A percentile compares a stretch with the other conserved stretches of the same genome.
These are phyloP conservation scores for Corydoras sp. DNA, from an alignment of 2,113 vertebrate genomes.

Conservation along the genomic window DNA sequence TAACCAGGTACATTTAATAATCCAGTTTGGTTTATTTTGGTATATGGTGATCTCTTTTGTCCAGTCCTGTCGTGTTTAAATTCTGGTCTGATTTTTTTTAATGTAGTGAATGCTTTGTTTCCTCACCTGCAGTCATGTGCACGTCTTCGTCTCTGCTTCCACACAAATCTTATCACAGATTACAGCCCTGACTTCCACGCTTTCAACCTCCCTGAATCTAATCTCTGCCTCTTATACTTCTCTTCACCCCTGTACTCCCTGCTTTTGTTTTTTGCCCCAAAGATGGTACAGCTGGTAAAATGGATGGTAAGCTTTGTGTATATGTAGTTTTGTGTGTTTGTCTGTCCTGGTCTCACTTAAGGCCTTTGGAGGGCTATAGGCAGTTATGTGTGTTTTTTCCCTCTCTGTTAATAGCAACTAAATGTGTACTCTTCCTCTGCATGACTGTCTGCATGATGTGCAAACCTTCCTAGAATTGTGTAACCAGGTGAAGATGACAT, in stretches of 20 bases:
- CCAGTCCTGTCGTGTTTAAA: neutral
- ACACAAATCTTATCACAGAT: constrained; percentile 34
- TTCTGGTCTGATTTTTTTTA: neutral
- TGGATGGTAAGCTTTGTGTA: constrained; percentile 88
- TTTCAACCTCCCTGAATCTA: constrained; percentile 44
- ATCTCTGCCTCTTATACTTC: constrained; percentile 60
- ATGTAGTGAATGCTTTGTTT: neutral
- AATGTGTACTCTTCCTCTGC: constrained; percentile 24
- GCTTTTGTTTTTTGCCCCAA: constrained; percentile 78
- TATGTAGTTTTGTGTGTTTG: constrained; percentile 67
- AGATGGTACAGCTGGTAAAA: constrained; percentile 93
- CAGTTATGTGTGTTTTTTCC: constrained; percentile 24
- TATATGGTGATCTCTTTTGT: neutral
- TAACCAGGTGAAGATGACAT: too few species aligned
- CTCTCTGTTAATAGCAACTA: constrained; percentile 21
- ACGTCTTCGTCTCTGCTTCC: constrained; percentile 13
- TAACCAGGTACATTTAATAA: too few species aligned
- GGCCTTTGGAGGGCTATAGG: constrained; percentile 11
- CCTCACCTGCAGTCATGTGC: constrained; percentile 20
- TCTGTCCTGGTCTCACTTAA: constrained; percentile 15
- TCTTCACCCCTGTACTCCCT: constrained; percentile 71
- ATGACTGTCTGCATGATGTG: constrained; percentile 43
- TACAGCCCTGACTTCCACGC: constrained; percentile 35
- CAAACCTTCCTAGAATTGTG: neutral
- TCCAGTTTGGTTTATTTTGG: too few species aligned